Evolutionary conservation across 2,888 invertebrate genomes (phyloP).

Genomic region (Agrilus mali): DNA sequence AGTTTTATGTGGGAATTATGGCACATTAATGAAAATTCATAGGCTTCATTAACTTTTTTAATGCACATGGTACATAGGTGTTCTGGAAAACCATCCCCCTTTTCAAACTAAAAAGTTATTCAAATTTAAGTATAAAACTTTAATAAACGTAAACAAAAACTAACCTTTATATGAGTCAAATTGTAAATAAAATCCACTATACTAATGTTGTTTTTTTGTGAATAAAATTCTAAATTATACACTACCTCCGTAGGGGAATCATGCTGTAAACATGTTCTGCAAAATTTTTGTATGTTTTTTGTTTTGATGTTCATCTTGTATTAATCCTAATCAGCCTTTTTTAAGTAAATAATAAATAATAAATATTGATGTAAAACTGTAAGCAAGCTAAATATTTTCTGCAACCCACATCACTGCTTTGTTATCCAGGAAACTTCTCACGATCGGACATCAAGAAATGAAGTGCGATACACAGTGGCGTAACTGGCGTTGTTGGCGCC

Average conservation of each 20-base stretch:
- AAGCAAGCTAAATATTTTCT: no score
- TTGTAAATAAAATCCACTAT: slow-evolving; percentile 14
- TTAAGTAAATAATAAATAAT: background rate
- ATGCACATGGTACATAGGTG: slow-evolving; percentile 16
- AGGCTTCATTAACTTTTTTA: slow-evolving; percentile 12
- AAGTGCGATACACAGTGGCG: no score
- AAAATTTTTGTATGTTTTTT: slow-evolving; percentile 9
- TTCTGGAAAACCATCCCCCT: slow-evolving; percentile 16
- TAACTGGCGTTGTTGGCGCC: no score
- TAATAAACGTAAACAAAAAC: background rate
- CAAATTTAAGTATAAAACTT: slow-evolving; percentile 1
- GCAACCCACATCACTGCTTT: no score
- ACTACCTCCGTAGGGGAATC: slow-evolving; percentile 10
- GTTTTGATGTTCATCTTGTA: background rate
- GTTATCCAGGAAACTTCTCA: no score
- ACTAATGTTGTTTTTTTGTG: slow-evolving; percentile 8
- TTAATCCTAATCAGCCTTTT: background rate
- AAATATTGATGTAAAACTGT: no score
- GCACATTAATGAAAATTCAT: slow-evolving; percentile 13
- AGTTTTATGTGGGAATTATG: no score
- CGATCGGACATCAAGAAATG: no score
- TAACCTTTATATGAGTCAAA: slow-evolving; percentile 17
- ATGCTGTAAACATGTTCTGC: slow-evolving; percentile 15
- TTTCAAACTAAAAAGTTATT: slow-evolving; percentile 13
- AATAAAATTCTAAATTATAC: slow-evolving; percentile 12